Percentiles rank a stretch among this genome's conserved stretches.
These are phyloP conservation scores for Hoplostethus atlanticus DNA, from an alignment of 2,797 vertebrate species.

Conservation along the genomic window DNA sequence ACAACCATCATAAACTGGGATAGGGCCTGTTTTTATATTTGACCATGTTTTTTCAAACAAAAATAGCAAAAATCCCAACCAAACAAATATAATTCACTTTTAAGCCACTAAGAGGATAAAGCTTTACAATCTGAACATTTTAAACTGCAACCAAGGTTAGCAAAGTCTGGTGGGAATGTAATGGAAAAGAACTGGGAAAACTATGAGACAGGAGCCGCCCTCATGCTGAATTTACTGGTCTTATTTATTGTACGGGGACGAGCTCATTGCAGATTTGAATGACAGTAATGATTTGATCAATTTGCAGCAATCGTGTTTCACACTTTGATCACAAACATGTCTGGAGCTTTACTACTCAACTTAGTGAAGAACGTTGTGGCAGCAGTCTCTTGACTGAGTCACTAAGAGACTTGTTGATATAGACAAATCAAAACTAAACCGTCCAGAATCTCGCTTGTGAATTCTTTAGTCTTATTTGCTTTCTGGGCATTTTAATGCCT, in stretches of 20 bases:
- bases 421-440: too few relatives aligned
- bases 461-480: slow-evolving; percentile 20
- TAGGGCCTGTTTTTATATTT: not conserved
- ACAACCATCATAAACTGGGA: not conserved
- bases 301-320: not conserved
- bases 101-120: not conserved
- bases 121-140: not conserved
- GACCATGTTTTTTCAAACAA: not conserved
- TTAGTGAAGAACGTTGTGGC: not conserved
- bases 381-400: not conserved
- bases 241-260: too few relatives aligned
- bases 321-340: not conserved
- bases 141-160: not conserved
- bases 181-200: too few relatives aligned
- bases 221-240: not conserved
- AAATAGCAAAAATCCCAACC: not conserved
- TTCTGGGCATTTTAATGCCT: slow-evolving; percentile 29
- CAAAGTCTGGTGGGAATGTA: not conserved
- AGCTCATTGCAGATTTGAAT: not conserved
- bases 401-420: not conserved
- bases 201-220: not conserved
- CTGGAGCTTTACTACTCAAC: not conserved
- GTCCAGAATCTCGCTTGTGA: too few relatives aligned
- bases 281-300: not conserved
- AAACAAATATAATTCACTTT: too few relatives aligned